Percentiles rank a stretch among this genome's conserved stretches.
Evolutionary conservation across 2,888 invertebrate species (phyloP).

Genomic region (Dicyrtomina minuta): DNA sequence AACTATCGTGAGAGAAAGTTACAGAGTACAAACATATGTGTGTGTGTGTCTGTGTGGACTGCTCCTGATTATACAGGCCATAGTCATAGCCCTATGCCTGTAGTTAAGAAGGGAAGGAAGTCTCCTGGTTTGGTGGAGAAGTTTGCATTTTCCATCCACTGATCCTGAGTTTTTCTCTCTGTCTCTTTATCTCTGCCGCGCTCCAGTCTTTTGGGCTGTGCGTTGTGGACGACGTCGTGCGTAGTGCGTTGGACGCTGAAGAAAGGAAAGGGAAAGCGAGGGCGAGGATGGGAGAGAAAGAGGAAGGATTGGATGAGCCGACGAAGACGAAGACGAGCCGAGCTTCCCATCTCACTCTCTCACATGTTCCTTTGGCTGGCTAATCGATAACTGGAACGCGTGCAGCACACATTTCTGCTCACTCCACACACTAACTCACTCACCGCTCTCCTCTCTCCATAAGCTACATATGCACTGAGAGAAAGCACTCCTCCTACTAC

Average conservation of each 20-base stretch:
- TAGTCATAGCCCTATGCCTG: background rate
- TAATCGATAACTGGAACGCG: conserved; percentile 50
- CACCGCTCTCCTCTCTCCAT: background rate
- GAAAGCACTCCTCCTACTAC: too few species aligned
- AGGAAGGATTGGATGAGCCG: background rate
- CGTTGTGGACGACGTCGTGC: background rate
- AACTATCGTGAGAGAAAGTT: too few species aligned
- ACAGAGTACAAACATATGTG: too few species aligned
- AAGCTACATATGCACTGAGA: background rate
- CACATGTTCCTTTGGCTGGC: conserved; percentile 2
- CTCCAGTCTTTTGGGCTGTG: background rate
- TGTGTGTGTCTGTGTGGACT: too few species aligned
- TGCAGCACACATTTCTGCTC: conserved; percentile 39
- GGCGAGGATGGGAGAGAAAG: background rate
- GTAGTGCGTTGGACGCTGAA: background rate
- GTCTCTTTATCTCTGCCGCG: background rate
- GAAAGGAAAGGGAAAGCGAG: background rate
- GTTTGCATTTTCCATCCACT: background rate
- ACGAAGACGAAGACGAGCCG: too few species aligned
- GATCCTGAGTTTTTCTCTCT: background rate
- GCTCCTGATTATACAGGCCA: too few species aligned
- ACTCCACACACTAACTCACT: background rate
- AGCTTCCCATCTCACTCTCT: background rate
- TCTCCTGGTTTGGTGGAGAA: background rate
- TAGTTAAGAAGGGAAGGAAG: background rate